Evolutionary conservation across 2,888 invertebrate genomes (phyloP), one percentile per base, ranked within the genome.

Genomic region (Drosophila kuntzei): DNA sequence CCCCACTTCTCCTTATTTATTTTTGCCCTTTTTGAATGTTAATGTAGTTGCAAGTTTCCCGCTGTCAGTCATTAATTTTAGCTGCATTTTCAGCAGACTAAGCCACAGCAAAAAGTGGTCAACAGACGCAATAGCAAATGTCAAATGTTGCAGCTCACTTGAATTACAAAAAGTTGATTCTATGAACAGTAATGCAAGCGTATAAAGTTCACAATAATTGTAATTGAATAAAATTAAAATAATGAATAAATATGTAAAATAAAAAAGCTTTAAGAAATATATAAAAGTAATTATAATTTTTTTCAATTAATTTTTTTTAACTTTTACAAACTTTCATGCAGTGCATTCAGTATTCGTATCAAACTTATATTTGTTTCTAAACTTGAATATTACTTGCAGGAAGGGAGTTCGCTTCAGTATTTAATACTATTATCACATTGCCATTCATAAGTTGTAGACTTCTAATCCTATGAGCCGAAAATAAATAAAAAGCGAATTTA

Each of bases 51-150:
- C 43, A 41, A 57, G 74, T 55, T 46, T 39, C 39, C 55, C 57
- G 62, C 65, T 69, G 69, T 65, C 62, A 58, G 68, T 55, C 65
- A 73, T 73, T 63, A 69, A 74, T 78, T 65, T 68, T 14, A 51
- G 64, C 58, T 51, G 41, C 32, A 59, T 62, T 77, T 59, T 59
- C 39, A 58, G 41, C 32, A 54, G 58, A 36, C 43, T 22, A 36
- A 46, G 51, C 62, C 62, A 36, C 47, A 60, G 61, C 55, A 51
- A 54, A 73, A 69, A 68, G 44, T 77, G 72, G 67, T 76, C 59
- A 68, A 59, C 50, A 57, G 43, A 25, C 58, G 32, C 20, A 29
- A 22, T 20, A 59, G 34, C 53, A 71, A 76, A 67, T 60, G 46
- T 43, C 72, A 68, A 64, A 49, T 20, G 22, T 44, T 53, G 57